Evolutionary conservation across 2,888 invertebrate genomes (phyloP), one percentile per base, ranked within the genome.

Genomic region (Eremobia ochroleuca): DNA sequence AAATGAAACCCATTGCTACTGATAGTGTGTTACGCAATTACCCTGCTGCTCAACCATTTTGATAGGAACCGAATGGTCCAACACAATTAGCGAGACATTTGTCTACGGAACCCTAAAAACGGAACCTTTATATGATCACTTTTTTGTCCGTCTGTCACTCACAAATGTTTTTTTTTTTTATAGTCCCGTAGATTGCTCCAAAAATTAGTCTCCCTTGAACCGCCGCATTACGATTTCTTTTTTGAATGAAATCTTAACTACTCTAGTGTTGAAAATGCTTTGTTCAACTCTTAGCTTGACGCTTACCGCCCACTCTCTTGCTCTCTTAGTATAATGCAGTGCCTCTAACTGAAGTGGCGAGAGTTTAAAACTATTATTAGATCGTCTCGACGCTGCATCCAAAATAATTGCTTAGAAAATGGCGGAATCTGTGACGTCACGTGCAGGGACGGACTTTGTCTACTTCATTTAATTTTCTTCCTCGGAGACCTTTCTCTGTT

Each of bases 381-480:
- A 73, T 21, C 66, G 83, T 79, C 82, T 73, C 62, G 80, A 46
- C 81, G 79, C 49, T 85, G 85, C 89, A 88, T 68, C 73, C 66
- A 72, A 87, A 88, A 89, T 89, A 83, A 89, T 88, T 88, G 75
- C 79, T 85, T 77, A 80, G 88, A 83, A 88, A 85, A 87, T 85
- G 87, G 85, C 59, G 79, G 72, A 61, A 61, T 76, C 52, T 49
- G 61, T 79, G 68, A 80, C 73, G 74, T 64, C 59, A 2, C 15
- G 34, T 4, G 34, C 87, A 83, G 85, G 67, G 88, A 61, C 64
- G 87, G 0, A 85, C 37, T 86, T 37, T 25, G 40, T 28, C 28
- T 64, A 31, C 5, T 34, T n/a, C 1, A 25, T 31, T 67, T 4
- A 31, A 65, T 46, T 43, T 66, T 6, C 21, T 21, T 28, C 28